A percentile compares a stretch with the other conserved stretches of the same genome.
These are phyloP conservation scores for Drosophila merina DNA, from an alignment of 2,888 invertebrate species.

Conservation along the genomic window DNA sequence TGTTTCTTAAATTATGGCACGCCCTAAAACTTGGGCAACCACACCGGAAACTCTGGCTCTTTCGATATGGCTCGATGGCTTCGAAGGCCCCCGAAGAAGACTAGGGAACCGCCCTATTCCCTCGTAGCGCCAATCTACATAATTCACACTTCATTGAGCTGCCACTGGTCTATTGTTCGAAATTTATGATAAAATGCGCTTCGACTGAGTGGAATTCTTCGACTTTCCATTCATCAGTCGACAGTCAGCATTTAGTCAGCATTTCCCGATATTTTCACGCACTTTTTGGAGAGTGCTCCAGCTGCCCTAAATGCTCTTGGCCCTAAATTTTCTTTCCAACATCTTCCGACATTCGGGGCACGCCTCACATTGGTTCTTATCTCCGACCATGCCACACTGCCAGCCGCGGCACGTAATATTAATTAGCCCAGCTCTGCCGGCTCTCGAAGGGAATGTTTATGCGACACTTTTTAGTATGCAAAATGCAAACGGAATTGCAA, in stretches of 20 bases:
- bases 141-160: conserved; percentile 73
- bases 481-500: conserved; percentile 50
- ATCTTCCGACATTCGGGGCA: conserved; percentile 61
- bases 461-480: conserved; percentile 61
- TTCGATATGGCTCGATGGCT: conserved; percentile 37
- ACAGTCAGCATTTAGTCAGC: conserved; percentile 10
- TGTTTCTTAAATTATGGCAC: conserved; percentile 42
- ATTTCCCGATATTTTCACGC: conserved; percentile 40
- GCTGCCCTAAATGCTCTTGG: conserved; percentile 54
- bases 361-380: conserved; percentile 54
- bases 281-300: conserved; percentile 30
- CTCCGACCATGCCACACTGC: conserved; percentile 40
- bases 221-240: conserved; percentile 37
- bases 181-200: conserved; percentile 26
- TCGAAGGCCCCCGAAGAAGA: conserved; percentile 8
- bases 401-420: conserved; percentile 69
- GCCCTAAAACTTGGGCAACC: conserved; percentile 46
- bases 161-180: conserved; percentile 23
- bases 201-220: conserved; percentile 30
- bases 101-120: conserved; percentile 13
- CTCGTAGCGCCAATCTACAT: conserved; percentile 38
- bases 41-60: conserved; percentile 44
- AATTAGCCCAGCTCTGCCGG: conserved; percentile 67
- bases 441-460: conserved; percentile 50
- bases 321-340: conserved; percentile 29